Evolutionary conservation across 2,797 vertebrate species (phyloP).

Genomic region (Mormyrops attenuatus): DNA sequence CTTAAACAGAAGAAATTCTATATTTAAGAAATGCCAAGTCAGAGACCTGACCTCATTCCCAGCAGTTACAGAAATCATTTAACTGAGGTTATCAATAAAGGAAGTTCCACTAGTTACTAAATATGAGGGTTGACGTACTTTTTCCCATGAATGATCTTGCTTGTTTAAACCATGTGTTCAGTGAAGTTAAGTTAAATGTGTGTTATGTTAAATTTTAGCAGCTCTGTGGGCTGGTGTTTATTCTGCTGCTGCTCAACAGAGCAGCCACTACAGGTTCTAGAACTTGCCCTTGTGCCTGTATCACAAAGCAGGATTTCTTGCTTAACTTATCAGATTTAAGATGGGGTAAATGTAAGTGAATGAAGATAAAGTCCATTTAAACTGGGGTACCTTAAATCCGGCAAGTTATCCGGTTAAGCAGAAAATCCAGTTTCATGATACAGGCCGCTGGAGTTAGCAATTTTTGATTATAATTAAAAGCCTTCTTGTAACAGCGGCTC

Average conservation of each 20-base stretch:
- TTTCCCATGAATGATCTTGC: not conserved
- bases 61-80: not conserved
- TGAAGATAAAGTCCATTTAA: not conserved
- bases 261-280: not conserved
- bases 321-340: not conserved
- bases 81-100: not conserved
- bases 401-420: not conserved
- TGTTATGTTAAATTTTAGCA: not conserved
- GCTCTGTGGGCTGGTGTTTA: not conserved
- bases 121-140: not conserved
- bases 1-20: not conserved
- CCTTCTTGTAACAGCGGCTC: not conserved
- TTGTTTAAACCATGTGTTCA: not conserved
- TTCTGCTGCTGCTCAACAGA: not conserved
- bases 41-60: not conserved
- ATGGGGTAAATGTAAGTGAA: not conserved
- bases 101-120: not conserved
- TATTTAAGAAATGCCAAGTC: not conserved
- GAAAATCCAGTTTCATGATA: not conserved
- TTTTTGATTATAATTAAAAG: not conserved
- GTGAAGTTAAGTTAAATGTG: not conserved
- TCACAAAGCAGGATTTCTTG: not conserved
- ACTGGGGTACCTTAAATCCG: not conserved
- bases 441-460: not conserved
- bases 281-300: not conserved